Percentiles rank a stretch among this genome's conserved stretches.
Evolutionary conservation across 2,888 invertebrate genomes (phyloP).

Genomic region (Euphydryas editha): DNA sequence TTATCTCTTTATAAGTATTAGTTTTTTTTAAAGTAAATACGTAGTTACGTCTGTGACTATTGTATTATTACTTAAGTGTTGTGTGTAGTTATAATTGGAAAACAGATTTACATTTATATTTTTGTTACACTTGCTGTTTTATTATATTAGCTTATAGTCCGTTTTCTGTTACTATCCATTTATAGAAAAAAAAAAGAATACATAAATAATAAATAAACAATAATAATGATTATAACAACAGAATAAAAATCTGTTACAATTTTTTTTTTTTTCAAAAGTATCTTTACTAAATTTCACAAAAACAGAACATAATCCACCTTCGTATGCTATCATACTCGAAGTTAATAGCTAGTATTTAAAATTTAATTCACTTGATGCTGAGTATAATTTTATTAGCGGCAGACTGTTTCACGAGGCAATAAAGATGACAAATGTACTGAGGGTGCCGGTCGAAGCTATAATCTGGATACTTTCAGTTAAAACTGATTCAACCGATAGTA

Average conservation of each 20-base stretch:
- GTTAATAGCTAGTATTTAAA: slow-evolving; percentile 50
- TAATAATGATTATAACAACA: too few relatives aligned
- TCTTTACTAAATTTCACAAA: not conserved
- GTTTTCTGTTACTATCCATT: too few relatives aligned
- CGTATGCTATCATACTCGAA: slow-evolving; percentile 23
- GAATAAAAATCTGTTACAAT: too few relatives aligned
- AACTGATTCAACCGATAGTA: slow-evolving; percentile 29
- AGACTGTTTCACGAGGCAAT: slow-evolving; percentile 54
- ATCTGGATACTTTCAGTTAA: slow-evolving; percentile 49
- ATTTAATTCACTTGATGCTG: slow-evolving; percentile 54
- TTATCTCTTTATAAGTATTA: too few relatives aligned
- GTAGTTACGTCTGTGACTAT: too few relatives aligned
- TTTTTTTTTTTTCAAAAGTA: not conserved
- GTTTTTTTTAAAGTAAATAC: too few relatives aligned
- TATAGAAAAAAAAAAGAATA: too few relatives aligned
- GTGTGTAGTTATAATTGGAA: too few relatives aligned
- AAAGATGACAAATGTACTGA: slow-evolving; percentile 57
- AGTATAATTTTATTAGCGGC: slow-evolving; percentile 57
- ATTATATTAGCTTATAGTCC: too few relatives aligned
- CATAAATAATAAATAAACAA: not conserved
- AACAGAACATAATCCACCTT: slow-evolving; percentile 4
- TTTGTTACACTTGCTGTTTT: too few relatives aligned
- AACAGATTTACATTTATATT: too few relatives aligned
- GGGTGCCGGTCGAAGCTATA: slow-evolving; percentile 49
- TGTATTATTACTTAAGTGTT: too few relatives aligned